Evolutionary conservation across 1,140 invertebrate genomes (phyloP).

Genomic region (Protaetia brevitarsis): DNA sequence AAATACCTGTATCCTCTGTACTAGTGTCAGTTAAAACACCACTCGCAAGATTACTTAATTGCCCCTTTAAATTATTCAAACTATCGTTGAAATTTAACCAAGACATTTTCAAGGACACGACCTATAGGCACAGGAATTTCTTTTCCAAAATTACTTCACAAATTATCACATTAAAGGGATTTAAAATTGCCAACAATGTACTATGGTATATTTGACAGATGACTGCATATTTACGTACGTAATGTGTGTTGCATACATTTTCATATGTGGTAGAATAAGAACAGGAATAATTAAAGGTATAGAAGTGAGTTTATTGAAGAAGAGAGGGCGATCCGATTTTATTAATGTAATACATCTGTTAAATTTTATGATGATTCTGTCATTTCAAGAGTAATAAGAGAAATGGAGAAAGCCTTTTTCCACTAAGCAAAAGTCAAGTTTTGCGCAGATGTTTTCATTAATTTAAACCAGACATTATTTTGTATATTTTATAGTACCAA

Average conservation of each 20-base stretch:
- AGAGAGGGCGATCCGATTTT: no score
- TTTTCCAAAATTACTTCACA: background rate
- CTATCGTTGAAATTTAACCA: constrained; percentile 74
- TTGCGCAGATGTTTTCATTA: no score
- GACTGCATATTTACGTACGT: background rate
- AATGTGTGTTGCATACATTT: background rate
- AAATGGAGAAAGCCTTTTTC: no score
- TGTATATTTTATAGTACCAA: no score
- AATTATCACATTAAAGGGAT: background rate
- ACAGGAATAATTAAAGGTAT: no score
- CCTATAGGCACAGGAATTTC: background rate
- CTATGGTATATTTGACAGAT: background rate
- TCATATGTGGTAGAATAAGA: no score
- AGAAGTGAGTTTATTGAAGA: no score
- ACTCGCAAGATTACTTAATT: constrained; percentile 71
- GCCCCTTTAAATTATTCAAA: constrained; percentile 69
- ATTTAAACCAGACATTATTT: no score
- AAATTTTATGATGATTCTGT: no score
- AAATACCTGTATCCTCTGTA: constrained; percentile 52
- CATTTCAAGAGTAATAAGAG: no score
- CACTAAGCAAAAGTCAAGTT: no score
- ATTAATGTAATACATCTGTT: no score
- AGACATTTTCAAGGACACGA: constrained; percentile 57
- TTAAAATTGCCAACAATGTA: constrained; percentile 15
- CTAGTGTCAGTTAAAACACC: constrained; percentile 64